A percentile compares a stretch with the other conserved stretches of the same genome.
These are phyloP conservation scores for Stylophora pistillata DNA, from an alignment of 64 coral and sea anemone species.

Conservation along the genomic window DNA sequence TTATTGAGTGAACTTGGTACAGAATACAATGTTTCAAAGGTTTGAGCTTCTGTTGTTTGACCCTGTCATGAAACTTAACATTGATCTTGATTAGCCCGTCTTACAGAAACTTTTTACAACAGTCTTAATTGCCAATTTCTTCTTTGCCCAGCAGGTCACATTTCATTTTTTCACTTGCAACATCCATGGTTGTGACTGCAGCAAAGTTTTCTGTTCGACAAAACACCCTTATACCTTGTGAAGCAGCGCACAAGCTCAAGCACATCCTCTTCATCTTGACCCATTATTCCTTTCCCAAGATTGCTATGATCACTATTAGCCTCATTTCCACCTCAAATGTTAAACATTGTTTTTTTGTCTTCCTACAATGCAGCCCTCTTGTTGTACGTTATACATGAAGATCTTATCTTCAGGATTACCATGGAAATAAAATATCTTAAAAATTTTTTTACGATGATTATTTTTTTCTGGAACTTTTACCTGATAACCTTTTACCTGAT, in stretches of 20 bases:
- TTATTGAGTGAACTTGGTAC: slow-evolving; percentile 19
- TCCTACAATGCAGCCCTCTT: slow-evolving; percentile 42
- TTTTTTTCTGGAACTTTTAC: too few relatives aligned
- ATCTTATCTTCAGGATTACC: too few relatives aligned
- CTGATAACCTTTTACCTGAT: too few relatives aligned
- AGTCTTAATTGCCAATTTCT: slow-evolving; percentile 12
- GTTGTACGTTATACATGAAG: slow-evolving; percentile 54
- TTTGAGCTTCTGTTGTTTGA: slow-evolving; percentile 40
- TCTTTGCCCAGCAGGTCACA: background rate
- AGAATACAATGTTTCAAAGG: slow-evolving; percentile 20
- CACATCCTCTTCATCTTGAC: too few relatives aligned
- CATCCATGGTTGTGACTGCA: slow-evolving; percentile 43
- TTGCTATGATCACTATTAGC: background rate
- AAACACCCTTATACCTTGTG: slow-evolving; percentile 25
- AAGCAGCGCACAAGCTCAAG: too few relatives aligned
- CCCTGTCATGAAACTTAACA: slow-evolving; percentile 27
- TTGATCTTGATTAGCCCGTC: slow-evolving; percentile 1
- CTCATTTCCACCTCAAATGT: background rate
- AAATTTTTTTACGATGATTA: too few relatives aligned
- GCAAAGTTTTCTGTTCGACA: slow-evolving; percentile 41
- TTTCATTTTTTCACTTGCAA: slow-evolving; percentile 55
- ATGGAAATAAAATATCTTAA: too few relatives aligned
- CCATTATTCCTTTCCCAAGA: too few relatives aligned
- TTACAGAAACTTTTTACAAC: slow-evolving; percentile 34
- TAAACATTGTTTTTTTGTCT: slow-evolving; percentile 68